Evolutionary conservation across 2,888 invertebrate species (phyloP).

Genomic region (Notodonta dromedarius): DNA sequence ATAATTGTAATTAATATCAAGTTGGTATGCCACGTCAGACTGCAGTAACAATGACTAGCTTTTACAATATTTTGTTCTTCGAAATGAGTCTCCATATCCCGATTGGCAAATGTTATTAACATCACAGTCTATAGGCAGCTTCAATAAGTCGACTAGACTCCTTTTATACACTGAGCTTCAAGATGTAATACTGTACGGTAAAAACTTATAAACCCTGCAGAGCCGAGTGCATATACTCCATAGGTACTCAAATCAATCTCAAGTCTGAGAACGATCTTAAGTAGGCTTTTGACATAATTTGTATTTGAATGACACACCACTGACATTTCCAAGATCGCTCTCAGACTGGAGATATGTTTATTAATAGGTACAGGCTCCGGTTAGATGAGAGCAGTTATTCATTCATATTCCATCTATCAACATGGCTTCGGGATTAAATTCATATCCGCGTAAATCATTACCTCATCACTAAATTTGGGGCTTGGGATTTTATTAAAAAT

Average conservation of each 20-base stretch:
- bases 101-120: constrained; percentile 11
- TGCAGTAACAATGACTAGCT: constrained; percentile 66
- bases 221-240: no score
- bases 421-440: background rate
- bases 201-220: no score
- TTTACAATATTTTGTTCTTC: constrained; percentile 50
- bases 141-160: background rate
- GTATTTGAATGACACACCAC: no score
- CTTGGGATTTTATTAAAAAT: constrained; percentile 27
- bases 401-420: no score
- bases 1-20: constrained; percentile 2
- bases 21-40: constrained; percentile 14
- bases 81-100: constrained; percentile 32
- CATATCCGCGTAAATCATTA: background rate
- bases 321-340: no score
- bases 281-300: no score
- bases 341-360: no score
- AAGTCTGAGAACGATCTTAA: no score
- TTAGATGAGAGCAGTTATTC: no score
- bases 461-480: constrained; percentile 10
- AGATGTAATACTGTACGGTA: background rate
- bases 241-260: no score
- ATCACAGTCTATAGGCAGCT: constrained; percentile 7
- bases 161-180: background rate
- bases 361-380: no score